Conservation (phyloP, 2,797 vertebrate genomes). For the Artibeus lituratus region DNA sequence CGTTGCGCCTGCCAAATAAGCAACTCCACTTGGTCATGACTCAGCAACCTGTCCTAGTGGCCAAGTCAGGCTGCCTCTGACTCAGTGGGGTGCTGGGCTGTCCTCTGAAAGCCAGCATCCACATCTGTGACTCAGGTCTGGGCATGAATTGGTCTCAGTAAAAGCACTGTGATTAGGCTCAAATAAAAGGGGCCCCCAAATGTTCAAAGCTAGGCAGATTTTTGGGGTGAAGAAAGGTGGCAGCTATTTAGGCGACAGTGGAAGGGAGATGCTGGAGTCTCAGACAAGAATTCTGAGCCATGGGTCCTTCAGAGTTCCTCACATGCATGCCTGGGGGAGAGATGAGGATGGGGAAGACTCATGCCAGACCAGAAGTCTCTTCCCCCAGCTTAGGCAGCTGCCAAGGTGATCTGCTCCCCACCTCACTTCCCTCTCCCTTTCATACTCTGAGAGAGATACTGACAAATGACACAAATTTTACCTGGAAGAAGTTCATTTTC, state of each 20-base stretch:
- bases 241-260: background rate
- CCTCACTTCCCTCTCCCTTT: background rate
- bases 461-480: background rate
- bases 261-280: background rate
- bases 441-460: background rate
- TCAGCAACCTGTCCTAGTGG: slow-evolving; percentile 15
- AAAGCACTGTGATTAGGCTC: slow-evolving; percentile 48
- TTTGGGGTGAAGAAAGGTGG: slow-evolving; percentile 36
- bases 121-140: background rate
- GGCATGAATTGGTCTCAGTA: slow-evolving; percentile 59
- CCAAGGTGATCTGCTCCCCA: background rate
- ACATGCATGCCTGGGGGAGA: background rate
- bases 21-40: background rate
- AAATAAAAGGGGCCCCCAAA: slow-evolving; percentile 58
- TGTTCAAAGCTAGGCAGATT: slow-evolving; percentile 55
- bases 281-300: slow-evolving; percentile 2
- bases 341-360: background rate
- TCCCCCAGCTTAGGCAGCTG: background rate
- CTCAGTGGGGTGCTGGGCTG: slow-evolving; percentile 37
- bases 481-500: background rate
- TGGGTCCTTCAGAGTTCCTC: background rate
- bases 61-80: slow-evolving; percentile 4
- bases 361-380: background rate
- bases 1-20: background rate
- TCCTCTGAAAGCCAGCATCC: background rate